Base-by-base conservation (phyloP, 2,888 invertebrate genomes). In the Phrixothrix hirtus region DNA sequence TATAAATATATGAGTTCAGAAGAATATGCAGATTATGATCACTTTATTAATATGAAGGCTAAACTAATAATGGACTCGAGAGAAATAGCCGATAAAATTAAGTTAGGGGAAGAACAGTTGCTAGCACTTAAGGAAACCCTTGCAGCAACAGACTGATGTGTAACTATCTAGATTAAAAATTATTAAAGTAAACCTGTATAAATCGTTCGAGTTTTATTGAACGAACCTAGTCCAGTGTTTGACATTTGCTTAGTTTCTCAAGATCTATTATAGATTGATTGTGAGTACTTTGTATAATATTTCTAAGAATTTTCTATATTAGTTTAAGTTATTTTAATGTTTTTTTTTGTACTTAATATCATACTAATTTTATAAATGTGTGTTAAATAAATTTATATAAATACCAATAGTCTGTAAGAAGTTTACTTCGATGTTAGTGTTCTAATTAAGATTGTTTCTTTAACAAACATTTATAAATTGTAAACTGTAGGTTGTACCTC, bases 11-110 rank as follows among this genome's bases (percentile, higher is more conserved):
- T 92, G 63, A 82, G 81, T 61, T 78, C 82, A 36, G 88, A 88
- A 53, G 87, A 89, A 68, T 87, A 84, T 69, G 84, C 85, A 29
- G 89, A 91, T 70, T 92, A 90, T 71, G 85, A 87, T 66, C 88
- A 89, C 71, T 92, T 89, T 76, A 87, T 92, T 64, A 87, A 88
- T 71, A 91, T 89, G 87, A 92, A 92, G 77, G 88, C 89, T 21
- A 90, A 89, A 75, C 78, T 92, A 58, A 86, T 89, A 65, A 86
- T 92, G 73, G 90, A 92, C 71, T 82, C 86, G 49, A 83, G 89
- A 63, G 91, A 92, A 71, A 85, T 92, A 60, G 83, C 87, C 63
- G 90, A 92, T 73, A 89, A 89, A 75, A 88, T 92, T 59, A 87
- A 88, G 69, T 78, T 88, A 57, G 87, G 89, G 47, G 88, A 90